Conservation (phyloP, 2,113 vertebrate species). For the Aptenodytes forsteri region DNA sequence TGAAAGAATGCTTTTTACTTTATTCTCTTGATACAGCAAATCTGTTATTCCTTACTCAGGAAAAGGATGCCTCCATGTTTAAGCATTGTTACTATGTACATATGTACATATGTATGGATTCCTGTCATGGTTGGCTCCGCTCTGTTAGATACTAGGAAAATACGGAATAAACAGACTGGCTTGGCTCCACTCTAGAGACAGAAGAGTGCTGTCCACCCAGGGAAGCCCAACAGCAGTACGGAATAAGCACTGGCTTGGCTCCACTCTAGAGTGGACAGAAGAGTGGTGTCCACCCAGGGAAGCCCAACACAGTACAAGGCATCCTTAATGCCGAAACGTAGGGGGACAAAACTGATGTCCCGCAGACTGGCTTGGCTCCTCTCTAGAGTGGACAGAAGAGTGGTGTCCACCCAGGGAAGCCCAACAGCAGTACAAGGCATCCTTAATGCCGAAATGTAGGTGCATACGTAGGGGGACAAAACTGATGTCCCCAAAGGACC, state of each 20-base stretch:
- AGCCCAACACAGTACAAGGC: no score
- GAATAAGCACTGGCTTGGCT: no score
- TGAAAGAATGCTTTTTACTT: slow-evolving; percentile 28
- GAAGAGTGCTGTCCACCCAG: neutral
- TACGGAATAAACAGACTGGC: neutral
- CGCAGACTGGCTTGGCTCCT: neutral
- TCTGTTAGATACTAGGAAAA: neutral
- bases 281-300: no score
- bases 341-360: no score
- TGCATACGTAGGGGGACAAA: neutral
- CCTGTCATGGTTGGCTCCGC: neutral
- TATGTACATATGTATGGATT: neutral
- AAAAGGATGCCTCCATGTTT: neutral
- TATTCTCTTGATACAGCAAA: slow-evolving; percentile 27
- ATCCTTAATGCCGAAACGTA: no score
- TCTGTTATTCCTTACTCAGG: slow-evolving; percentile 26
- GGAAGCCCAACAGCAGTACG: neutral
- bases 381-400: neutral
- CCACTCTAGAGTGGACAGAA: no score
- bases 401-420: neutral
- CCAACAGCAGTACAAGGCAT: neutral
- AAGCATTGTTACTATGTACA: neutral
- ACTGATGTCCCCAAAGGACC: neutral
- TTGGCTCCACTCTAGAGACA: neutral
- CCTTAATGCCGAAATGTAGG: neutral